Conservation (phyloP, 2,797 vertebrate species). For the Helicolenus hilgendorfi region DNA sequence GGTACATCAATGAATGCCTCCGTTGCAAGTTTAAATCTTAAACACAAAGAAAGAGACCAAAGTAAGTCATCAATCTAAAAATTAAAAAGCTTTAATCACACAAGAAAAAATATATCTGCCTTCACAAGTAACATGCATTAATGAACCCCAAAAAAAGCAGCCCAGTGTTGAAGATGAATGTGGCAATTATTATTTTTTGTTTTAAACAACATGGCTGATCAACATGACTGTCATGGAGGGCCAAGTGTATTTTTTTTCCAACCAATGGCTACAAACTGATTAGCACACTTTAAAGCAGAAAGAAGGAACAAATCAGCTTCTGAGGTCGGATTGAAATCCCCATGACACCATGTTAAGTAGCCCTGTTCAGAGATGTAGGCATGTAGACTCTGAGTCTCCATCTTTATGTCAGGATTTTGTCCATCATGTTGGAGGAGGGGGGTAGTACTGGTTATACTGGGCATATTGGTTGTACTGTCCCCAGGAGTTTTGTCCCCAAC, state of each 20-base stretch:
- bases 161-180: conserved; percentile 55
- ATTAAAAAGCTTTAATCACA: conserved; percentile 57
- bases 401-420: conserved; percentile 33
- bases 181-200: conserved; percentile 29
- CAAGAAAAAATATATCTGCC: conserved; percentile 52
- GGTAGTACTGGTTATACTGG: conserved; percentile 98
- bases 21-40: conserved; percentile 66
- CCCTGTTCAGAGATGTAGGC: conserved; percentile 37
- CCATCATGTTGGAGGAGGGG: conserved; percentile 95
- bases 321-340: conserved; percentile 46
- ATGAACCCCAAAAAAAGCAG: conserved; percentile 63
- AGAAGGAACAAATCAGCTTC: conserved; percentile 23
- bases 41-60: conserved; percentile 78
- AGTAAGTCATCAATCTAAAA: conserved; percentile 73
- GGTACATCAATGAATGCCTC: conserved; percentile 48
- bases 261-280: conserved; percentile 37
- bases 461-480: conserved; percentile 91
- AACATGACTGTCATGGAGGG: conserved; percentile 42
- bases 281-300: conserved; percentile 42
- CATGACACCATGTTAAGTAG: conserved; percentile 38
- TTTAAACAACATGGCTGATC: conserved; percentile 49
- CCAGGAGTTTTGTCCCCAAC: conserved; percentile 95
- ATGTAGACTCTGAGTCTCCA: conserved; percentile 54
- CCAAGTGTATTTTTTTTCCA: conserved; percentile 27
- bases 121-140: conserved; percentile 81